These are phyloP conservation scores for Stegastes partitus DNA, from an alignment of 2,113 vertebrate species.

Conservation along the genomic window DNA sequence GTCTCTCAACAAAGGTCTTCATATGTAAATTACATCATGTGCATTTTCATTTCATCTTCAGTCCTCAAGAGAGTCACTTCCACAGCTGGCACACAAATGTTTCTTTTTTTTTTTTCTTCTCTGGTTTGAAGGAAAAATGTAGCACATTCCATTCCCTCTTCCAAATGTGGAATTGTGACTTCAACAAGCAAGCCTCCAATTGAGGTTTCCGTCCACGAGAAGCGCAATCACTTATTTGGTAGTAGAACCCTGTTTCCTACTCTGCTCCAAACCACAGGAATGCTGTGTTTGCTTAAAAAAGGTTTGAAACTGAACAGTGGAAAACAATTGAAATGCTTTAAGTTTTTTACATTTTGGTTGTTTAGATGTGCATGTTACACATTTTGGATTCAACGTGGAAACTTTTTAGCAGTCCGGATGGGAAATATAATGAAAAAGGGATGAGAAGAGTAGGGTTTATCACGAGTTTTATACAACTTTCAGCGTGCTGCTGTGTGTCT, in stretches of 20 bases:
- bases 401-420: background rate
- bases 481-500: background rate
- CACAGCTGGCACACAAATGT: slow-evolving; percentile 61
- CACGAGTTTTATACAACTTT: background rate
- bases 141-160: slow-evolving; percentile 50
- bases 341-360: slow-evolving; percentile 13
- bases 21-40: slow-evolving; percentile 46
- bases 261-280: slow-evolving; percentile 75
- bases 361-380: slow-evolving; percentile 15
- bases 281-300: slow-evolving; percentile 65
- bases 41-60: slow-evolving; percentile 53
- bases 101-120: background rate
- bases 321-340: slow-evolving; percentile 51
- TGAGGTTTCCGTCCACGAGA: slow-evolving; percentile 76
- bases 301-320: slow-evolving; percentile 46
- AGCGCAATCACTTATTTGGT: slow-evolving; percentile 69
- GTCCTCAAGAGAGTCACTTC: slow-evolving; percentile 37
- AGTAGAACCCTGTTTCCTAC: slow-evolving; percentile 51
- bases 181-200: slow-evolving; percentile 76
- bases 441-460: background rate
- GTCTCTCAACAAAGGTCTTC: slow-evolving; percentile 21
- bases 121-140: slow-evolving; percentile 37
- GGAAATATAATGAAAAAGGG: slow-evolving; percentile 6
- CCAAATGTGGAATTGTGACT: slow-evolving; percentile 72
- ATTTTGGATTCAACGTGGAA: slow-evolving; percentile 14